Conservation (phyloP, 2,888 invertebrate genomes). For the Plagiodera versicolora region DNA sequence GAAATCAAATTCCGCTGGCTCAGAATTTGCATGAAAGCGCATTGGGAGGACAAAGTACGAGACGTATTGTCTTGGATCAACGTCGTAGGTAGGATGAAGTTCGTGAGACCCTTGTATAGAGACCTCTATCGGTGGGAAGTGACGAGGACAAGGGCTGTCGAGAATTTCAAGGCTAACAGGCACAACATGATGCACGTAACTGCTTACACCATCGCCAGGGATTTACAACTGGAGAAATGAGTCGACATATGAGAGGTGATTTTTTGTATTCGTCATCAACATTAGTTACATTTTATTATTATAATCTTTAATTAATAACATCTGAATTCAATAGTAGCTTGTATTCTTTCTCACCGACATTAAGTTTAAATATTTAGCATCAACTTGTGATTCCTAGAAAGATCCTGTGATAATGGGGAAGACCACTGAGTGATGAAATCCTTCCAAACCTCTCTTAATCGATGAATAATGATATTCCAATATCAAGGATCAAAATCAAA, state of each 20-base stretch:
- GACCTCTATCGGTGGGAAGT: conserved; percentile 81
- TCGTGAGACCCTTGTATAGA: conserved; percentile 83
- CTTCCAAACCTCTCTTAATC: no score
- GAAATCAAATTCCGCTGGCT: conserved; percentile 82
- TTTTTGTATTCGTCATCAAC: neutral
- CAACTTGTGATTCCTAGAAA: no score
- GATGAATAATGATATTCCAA: no score
- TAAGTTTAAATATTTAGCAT: no score
- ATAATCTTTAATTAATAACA: neutral
- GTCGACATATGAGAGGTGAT: neutral
- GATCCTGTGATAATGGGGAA: no score
- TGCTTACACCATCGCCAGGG: conserved; percentile 73
- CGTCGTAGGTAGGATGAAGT: conserved; percentile 89
- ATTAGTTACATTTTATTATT: neutral
- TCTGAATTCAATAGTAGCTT: no score
- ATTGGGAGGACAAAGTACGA: conserved; percentile 67
- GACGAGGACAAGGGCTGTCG: conserved; percentile 66
- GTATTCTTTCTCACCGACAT: no score
- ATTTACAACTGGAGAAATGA: conserved; percentile 59
- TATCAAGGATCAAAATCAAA: no score
- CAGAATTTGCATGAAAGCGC: conserved; percentile 73
- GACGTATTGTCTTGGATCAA: conserved; percentile 78
- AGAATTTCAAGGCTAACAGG: conserved; percentile 71
- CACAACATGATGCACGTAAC: conserved; percentile 83
- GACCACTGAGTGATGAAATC: no score